A percentile compares a stretch with the other conserved stretches of the same genome.
Conservation (phyloP, 1,140 invertebrate species). For the Pachyrhynchus sulphureomaculatus region DNA sequence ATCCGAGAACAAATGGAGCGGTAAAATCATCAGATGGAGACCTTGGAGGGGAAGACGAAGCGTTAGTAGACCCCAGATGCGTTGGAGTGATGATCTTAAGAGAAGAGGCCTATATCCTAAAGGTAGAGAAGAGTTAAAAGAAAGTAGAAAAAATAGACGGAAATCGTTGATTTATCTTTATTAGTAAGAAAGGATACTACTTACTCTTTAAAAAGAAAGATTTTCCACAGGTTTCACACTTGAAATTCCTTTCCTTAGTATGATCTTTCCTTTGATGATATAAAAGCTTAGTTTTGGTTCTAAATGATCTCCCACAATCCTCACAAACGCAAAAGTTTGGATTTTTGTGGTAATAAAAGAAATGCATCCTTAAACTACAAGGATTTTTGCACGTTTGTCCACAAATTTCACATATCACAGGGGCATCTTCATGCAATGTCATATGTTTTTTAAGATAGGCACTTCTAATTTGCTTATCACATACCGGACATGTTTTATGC, state of each 20-base stretch:
- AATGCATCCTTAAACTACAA: constrained; percentile 39
- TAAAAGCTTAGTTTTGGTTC: constrained; percentile 34
- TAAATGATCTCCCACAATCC: constrained; percentile 36
- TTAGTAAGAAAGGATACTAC: no score
- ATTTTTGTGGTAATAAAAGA: constrained; percentile 38
- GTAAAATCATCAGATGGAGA: no score
- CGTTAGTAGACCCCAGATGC: no score
- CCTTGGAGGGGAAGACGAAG: no score
- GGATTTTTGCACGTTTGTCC: constrained; percentile 40
- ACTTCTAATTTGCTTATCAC: constrained; percentile 27
- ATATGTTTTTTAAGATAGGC: constrained; percentile 39
- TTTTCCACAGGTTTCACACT: constrained; percentile 40
- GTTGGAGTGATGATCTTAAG: no score
- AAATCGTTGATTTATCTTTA: no score
- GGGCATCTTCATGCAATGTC: constrained; percentile 28
- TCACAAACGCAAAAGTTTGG: constrained; percentile 34
- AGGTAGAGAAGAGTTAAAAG: no score
- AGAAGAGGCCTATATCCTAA: no score
- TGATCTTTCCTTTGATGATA: constrained; percentile 39
- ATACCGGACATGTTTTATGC: constrained; percentile 33
- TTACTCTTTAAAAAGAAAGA: constrained; percentile 36
- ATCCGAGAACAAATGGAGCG: no score
- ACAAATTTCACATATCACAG: constrained; percentile 39
- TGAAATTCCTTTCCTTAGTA: constrained; percentile 36
- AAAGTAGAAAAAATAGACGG: no score